Evolutionary conservation across 2,888 invertebrate species (phyloP).

Genomic region (Pyrocoelia pectoralis): DNA sequence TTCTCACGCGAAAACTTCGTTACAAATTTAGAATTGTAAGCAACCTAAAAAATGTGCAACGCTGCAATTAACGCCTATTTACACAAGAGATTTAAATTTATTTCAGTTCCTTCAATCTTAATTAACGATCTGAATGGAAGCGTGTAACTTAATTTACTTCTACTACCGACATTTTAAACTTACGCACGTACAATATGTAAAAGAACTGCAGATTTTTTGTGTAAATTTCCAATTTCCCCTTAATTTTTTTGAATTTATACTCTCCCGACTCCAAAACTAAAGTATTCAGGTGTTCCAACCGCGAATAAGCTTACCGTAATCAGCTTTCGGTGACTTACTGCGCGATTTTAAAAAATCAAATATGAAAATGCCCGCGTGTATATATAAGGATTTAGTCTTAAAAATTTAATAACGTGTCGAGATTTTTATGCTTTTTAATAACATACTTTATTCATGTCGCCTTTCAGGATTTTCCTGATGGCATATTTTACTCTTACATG

Average conservation of each 20-base stretch:
- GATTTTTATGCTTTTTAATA: conserved; percentile 49
- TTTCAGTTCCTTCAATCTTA: too few species aligned
- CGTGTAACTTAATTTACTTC: too few species aligned
- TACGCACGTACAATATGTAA: not conserved
- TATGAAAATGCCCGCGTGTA: conserved; percentile 48
- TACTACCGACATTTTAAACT: too few species aligned
- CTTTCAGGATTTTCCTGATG: conserved; percentile 43
- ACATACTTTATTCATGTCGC: conserved; percentile 49
- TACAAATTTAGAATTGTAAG: too few species aligned
- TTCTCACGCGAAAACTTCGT: too few species aligned
- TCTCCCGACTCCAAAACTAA: not conserved
- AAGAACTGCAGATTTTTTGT: not conserved
- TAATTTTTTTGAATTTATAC: not conserved
- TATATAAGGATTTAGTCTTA: conserved; percentile 46
- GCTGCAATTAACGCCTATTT: too few species aligned
- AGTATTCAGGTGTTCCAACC: conserved; percentile 11
- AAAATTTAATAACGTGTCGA: conserved; percentile 52
- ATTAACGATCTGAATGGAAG: too few species aligned
- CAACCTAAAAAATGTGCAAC: too few species aligned
- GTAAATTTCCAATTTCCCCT: too few species aligned
- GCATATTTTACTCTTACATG: conserved; percentile 44
- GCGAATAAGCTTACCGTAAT: conserved; percentile 48
- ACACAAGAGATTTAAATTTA: too few species aligned
- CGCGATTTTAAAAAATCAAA: conserved; percentile 50
- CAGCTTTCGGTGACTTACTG: conserved; percentile 53